A percentile compares a stretch with the other conserved stretches of the same genome.
phyloP scores from a whole-genome alignment of 1,140 invertebrate genomes.

The Tachypleus tridentatus region DNA sequence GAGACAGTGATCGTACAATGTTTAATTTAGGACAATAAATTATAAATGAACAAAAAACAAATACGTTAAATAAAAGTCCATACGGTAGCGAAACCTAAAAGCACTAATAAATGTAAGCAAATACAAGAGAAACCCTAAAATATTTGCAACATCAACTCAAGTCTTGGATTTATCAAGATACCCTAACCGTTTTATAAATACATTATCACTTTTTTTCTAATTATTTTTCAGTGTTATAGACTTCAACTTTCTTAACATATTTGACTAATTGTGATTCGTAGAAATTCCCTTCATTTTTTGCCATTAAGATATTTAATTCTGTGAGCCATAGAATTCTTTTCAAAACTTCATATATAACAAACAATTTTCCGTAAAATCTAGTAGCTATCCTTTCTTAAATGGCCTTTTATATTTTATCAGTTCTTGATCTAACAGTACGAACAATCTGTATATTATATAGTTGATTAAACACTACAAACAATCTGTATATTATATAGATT shows the following conservation, averaged over 20 bases:
- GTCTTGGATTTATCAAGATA: background rate
- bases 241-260: background rate
- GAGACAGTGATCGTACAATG: too few species aligned
- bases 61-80: too few species aligned
- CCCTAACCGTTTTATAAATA: conserved; percentile 9
- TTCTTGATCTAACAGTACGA: too few species aligned
- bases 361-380: conserved; percentile 24
- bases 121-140: too few species aligned
- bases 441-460: too few species aligned
- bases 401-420: conserved; percentile 18
- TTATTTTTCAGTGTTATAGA: conserved; percentile 5
- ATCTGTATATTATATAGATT: too few species aligned
- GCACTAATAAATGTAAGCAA: too few species aligned
- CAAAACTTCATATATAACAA: conserved; percentile 22
- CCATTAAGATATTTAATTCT: conserved; percentile 17
- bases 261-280: conserved; percentile 10
- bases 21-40: too few species aligned
- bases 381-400: conserved; percentile 24
- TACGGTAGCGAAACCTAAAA: too few species aligned
- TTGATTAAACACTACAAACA: too few species aligned
- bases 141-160: too few species aligned
- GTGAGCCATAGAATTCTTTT: conserved; percentile 10
- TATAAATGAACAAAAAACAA: too few species aligned
- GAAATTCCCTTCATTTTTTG: conserved; percentile 13
- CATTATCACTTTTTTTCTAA: conserved; percentile 4